These are phyloP conservation scores for Montipora sp. DNA, from an alignment of 64 coral and sea anemone genomes.

Conservation along the genomic window DNA sequence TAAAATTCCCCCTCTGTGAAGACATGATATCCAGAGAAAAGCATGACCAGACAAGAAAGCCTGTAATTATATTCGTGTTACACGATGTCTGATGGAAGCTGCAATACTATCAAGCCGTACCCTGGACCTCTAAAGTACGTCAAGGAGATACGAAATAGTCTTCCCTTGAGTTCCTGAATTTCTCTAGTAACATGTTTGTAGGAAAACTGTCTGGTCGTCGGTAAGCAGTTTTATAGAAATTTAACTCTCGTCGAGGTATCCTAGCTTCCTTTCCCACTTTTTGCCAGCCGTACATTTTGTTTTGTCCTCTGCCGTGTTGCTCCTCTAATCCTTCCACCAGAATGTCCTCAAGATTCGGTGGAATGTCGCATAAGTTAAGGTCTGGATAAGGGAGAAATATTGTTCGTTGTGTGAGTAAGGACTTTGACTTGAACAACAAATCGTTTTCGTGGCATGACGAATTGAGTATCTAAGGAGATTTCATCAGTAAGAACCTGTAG, in stretches of 20 bases:
- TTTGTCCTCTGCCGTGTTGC: not conserved
- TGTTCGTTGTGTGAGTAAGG: not conserved
- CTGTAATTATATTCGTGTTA: not conserved
- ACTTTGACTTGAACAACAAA: not conserved
- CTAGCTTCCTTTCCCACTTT: not conserved
- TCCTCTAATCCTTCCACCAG: not conserved
- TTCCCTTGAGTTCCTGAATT: constrained; percentile 12
- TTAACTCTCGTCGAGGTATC: not conserved
- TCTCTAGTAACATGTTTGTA: not conserved
- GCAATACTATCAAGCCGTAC: constrained; percentile 18
- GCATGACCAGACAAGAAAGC: not conserved
- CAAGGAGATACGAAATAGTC: constrained; percentile 1
- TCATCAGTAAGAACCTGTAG: too few relatives aligned
- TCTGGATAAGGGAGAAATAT: not conserved
- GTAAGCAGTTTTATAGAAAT: not conserved
- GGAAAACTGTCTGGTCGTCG: not conserved
- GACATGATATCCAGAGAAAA: not conserved
- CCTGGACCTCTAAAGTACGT: not conserved
- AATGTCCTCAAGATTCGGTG: constrained; percentile 1
- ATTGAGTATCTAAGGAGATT: too few relatives aligned
- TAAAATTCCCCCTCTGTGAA: too few relatives aligned
- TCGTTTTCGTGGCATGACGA: too few relatives aligned
- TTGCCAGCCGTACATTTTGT: not conserved
- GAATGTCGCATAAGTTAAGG: constrained; percentile 23
- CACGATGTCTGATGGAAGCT: constrained; percentile 11